Evolutionary conservation across 53 echinoderm and acorn worm species (phyloP), one percentile per base, ranked within the genome.

Genomic region (Echinarachnius parma): DNA sequence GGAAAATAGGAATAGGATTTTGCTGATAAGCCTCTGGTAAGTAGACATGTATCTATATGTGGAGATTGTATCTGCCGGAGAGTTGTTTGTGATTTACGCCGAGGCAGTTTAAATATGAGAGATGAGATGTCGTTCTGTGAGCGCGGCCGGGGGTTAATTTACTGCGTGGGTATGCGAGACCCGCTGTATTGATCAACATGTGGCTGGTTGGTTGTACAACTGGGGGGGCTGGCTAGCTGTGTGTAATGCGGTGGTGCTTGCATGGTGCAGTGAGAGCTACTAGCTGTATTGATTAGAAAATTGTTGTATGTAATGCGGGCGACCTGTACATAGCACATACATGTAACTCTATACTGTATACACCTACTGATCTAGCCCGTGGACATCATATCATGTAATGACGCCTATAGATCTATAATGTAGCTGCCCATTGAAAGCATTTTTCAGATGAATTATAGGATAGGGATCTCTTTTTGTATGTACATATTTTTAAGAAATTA

Each of bases 171-270:
- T 60, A 21, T 7, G 34, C 24, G 59, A 59, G 31, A 5, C 9
- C 19, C 0, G 39, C 34, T 21, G 25, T 39, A 62, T 62, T 62
- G 62, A 62, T 62, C 62, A 62, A 62, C 62, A 62, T 62, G 62
- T 62, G 62, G 62, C 9, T 14, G 15, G 15, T 29, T 10, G 61
- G 39, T 9, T 13, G 39, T 39, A 39, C 39, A 39, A 33, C 20
- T 18, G 59, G n/a, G 34, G 31, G 33, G 31, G 21, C n/a, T 33
- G 59, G 21, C 14, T 21, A 18, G 21, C 2, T 21, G 23, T 18
- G 11, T 62, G 42, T 13, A 21, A 39, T 62, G 39, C 37, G 21
- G 39, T 62, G 62, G 25, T 62, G 39, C 13, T 13, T 39, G 39
- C 7, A 13, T 39, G 13, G 39, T 9, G 39, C 39, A 9, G 39